A percentile compares a stretch with the other conserved stretches of the same genome.
Conservation (phyloP, 2,888 invertebrate species). For the Cartodere bifasciata region DNA sequence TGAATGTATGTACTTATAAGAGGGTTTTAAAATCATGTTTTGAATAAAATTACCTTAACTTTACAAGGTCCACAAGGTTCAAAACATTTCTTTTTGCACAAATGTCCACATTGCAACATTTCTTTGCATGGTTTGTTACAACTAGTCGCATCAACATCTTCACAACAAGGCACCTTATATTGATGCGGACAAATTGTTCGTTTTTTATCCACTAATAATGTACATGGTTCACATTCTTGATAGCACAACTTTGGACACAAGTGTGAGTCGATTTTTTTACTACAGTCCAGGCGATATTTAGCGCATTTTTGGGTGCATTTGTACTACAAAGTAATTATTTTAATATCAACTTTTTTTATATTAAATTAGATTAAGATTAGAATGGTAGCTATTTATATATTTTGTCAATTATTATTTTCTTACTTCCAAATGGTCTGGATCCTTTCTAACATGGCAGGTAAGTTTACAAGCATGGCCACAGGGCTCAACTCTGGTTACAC, state of each 20-base stretch:
- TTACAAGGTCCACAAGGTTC: slow-evolving; percentile 39
- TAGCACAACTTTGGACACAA: slow-evolving; percentile 33
- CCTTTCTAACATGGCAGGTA: slow-evolving; percentile 44
- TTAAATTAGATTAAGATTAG: too few relatives aligned
- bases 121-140: slow-evolving; percentile 40
- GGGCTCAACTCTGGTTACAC: slow-evolving; percentile 38
- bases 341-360: too few relatives aligned
- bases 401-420: too few relatives aligned
- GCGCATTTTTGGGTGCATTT: slow-evolving; percentile 37
- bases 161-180: slow-evolving; percentile 32
- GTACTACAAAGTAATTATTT: too few relatives aligned
- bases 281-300: slow-evolving; percentile 36
- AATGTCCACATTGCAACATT: slow-evolving; percentile 38
- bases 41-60: slow-evolving; percentile 35
- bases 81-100: slow-evolving; percentile 38
- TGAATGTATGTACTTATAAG: too few relatives aligned
- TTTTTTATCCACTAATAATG: slow-evolving; percentile 34
- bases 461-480: slow-evolving; percentile 52
- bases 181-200: slow-evolving; percentile 39
- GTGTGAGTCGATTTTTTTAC: slow-evolving; percentile 14
- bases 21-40: too few relatives aligned
- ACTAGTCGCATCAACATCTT: slow-evolving; percentile 29
- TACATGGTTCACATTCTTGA: slow-evolving; percentile 40
- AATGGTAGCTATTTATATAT: too few relatives aligned
- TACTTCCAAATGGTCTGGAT: slow-evolving; percentile 46